Evolutionary conservation across 2,888 invertebrate species (phyloP).

Genomic region (Drosophila ezoana): DNA sequence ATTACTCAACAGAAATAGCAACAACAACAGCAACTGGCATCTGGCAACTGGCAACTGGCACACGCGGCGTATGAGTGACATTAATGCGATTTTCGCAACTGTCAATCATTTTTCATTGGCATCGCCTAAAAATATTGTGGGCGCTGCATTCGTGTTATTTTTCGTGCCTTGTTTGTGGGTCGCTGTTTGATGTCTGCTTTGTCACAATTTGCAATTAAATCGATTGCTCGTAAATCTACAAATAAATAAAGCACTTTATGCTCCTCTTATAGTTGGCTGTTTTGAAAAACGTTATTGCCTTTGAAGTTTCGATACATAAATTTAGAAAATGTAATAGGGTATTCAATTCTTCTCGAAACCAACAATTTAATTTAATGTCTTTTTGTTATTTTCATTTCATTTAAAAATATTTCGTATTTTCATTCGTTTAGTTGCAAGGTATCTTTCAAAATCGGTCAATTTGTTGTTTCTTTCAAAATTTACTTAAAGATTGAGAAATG

Average conservation of each 20-base stretch:
- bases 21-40: slow-evolving; percentile 14
- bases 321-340: no score
- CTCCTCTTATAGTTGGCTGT: neutral
- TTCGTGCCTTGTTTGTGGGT: neutral
- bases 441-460: no score
- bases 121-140: slow-evolving; percentile 28
- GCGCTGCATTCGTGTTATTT: slow-evolving; percentile 28
- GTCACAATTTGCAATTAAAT: slow-evolving; percentile 73
- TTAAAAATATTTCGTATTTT: no score
- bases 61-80: slow-evolving; percentile 74
- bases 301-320: neutral
- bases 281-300: slow-evolving; percentile 1
- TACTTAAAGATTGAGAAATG: no score
- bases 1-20: slow-evolving; percentile 67
- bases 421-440: no score
- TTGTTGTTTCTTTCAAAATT: no score
- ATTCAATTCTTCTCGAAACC: no score
- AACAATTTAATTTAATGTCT: neutral
- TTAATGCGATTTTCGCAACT: slow-evolving; percentile 79
- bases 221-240: slow-evolving; percentile 60
- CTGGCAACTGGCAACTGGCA: slow-evolving; percentile 16
- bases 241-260: slow-evolving; percentile 51
- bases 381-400: neutral
- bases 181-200: slow-evolving; percentile 56
- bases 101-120: slow-evolving; percentile 76